Conservation (phyloP, 2,797 vertebrate species). For the Pagetopsis macropterus region DNA sequence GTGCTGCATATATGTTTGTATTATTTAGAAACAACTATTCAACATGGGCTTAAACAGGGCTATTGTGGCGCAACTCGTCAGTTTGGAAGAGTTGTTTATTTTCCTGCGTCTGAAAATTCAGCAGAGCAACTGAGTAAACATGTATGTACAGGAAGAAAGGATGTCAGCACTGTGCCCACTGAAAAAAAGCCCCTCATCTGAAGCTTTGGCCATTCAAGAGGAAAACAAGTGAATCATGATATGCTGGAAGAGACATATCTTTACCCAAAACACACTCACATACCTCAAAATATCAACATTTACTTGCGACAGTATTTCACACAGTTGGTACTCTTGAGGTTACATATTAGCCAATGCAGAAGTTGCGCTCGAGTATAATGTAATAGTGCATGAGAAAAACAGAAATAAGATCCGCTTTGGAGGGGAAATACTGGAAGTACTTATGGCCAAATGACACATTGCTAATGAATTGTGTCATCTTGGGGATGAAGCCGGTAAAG, state of each 20-base stretch:
- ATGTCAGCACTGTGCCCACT: slow-evolving; percentile 47
- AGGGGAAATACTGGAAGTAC: slow-evolving; percentile 17
- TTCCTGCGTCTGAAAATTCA: slow-evolving; percentile 22
- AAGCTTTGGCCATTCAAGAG: slow-evolving; percentile 52
- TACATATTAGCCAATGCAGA: neutral
- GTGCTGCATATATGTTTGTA: slow-evolving; percentile 1
- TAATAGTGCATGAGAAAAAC: neutral
- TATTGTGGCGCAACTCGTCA: slow-evolving; percentile 22
- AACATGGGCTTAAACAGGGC: neutral
- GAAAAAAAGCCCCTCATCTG: slow-evolving; percentile 52
- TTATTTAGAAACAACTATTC: neutral
- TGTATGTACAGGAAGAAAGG: slow-evolving; percentile 21
- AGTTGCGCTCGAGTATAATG: neutral
- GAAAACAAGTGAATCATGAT: slow-evolving; percentile 49
- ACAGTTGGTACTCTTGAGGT: slow-evolving; percentile 1
- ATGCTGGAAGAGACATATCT: slow-evolving; percentile 43
- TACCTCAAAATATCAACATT: slow-evolving; percentile 46
- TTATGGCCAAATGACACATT: slow-evolving; percentile 22
- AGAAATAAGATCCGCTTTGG: neutral
- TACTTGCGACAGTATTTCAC: neutral
- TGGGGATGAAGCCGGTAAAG: neutral
- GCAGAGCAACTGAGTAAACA: slow-evolving; percentile 30
- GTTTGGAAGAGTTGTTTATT: slow-evolving; percentile 23
- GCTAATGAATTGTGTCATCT: slow-evolving; percentile 29
- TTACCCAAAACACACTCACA: slow-evolving; percentile 34